A percentile compares a stretch with the other conserved stretches of the same genome.
Conservation (phyloP, 2,797 vertebrate genomes). For the Bovichtus diacanthus region DNA sequence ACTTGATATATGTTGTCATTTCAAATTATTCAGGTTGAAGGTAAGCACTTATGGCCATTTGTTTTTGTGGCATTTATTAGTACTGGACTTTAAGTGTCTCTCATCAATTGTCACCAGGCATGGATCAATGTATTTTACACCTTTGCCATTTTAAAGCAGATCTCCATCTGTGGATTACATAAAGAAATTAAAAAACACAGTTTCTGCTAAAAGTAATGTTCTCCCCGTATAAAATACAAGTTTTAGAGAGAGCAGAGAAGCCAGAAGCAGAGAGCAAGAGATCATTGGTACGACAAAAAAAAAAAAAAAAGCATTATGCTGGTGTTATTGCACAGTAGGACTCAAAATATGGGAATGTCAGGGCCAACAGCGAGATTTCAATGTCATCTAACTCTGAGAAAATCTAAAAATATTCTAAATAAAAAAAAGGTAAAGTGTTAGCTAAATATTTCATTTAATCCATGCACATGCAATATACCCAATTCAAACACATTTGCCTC, state of each 20-base stretch:
- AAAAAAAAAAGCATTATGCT: neutral
- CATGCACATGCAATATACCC: neutral
- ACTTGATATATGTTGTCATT: neutral
- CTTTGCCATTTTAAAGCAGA: neutral
- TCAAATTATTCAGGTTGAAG: neutral
- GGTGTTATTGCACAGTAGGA: slow-evolving; percentile 7
- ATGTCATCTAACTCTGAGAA: slow-evolving; percentile 36
- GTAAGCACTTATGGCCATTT: neutral
- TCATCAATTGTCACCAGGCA: neutral
- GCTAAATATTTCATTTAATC: slow-evolving; percentile 19
- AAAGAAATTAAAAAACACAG: too few species aligned
- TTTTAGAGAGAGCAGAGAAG: neutral
- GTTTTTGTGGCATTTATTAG: neutral
- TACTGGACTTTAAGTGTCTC: neutral
- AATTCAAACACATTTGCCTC: neutral
- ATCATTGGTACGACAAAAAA: neutral
- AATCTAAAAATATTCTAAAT: slow-evolving; percentile 33
- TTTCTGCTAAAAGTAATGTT: neutral
- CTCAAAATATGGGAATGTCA: neutral
- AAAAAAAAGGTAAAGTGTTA: neutral
- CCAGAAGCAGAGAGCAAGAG: neutral
- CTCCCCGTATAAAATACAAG: neutral
- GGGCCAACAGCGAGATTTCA: slow-evolving; percentile 4
- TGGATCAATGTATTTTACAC: neutral
- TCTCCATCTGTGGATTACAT: too few species aligned